Evolutionary conservation across 2,113 vertebrate genomes (phyloP).

Genomic region (Phalacrocorax brasilianus): DNA sequence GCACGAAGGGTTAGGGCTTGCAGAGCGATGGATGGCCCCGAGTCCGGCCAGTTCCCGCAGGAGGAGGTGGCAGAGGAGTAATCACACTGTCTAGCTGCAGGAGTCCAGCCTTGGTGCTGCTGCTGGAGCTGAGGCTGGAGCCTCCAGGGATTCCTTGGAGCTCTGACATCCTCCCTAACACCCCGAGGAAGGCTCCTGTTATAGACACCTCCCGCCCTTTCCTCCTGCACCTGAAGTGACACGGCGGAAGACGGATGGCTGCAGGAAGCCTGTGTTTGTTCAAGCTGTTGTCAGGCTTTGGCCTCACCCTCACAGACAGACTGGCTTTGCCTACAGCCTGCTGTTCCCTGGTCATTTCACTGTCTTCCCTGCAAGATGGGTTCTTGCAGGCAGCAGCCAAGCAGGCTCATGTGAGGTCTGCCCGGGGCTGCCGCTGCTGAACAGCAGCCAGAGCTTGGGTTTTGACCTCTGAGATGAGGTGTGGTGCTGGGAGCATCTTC

Average conservation of each 20-base stretch:
- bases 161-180: not conserved
- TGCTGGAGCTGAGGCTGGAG: not conserved
- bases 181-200: not conserved
- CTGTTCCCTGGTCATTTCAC: not conserved
- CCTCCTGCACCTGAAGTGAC: not conserved
- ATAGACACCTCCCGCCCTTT: fast-evolving
- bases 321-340: not conserved
- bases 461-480: not conserved
- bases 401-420: fast-evolving
- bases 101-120: fast-evolving
- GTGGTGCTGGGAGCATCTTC: not conserved
- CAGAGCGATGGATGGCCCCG: fast-evolving
- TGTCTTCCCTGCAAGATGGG: not conserved
- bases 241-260: not conserved
- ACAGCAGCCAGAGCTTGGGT: not conserved
- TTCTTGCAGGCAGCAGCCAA: not conserved
- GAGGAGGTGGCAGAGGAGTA: not conserved
- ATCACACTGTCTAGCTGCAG: not conserved
- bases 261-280: not conserved
- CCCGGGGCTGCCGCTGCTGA: not conserved
- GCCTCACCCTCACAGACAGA: fast-evolving
- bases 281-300: not conserved
- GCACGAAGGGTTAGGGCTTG: fast-evolving
- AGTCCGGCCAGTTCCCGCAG: not conserved
- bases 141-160: not conserved